A percentile compares a stretch with the other conserved stretches of the same genome.
phyloP scores from a whole-genome alignment of 2,797 vertebrate genomes.

The Eospalax fontanierii region DNA sequence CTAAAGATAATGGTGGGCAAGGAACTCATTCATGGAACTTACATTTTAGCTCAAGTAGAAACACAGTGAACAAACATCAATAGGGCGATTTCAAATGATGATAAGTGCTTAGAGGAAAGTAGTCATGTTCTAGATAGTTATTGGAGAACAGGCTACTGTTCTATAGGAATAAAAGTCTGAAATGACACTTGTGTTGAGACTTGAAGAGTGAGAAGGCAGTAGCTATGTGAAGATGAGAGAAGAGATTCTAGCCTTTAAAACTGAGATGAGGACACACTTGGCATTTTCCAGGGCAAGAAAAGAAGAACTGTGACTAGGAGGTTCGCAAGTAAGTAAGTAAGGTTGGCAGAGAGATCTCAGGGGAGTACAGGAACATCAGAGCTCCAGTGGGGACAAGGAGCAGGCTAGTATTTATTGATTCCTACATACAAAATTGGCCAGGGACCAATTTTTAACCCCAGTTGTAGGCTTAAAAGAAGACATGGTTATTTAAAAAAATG shows the following conservation, averaged over 20 bases:
- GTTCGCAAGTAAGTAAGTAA: conserved; percentile 10
- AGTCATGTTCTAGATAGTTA: background rate
- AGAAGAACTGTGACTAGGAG: background rate
- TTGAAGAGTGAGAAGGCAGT: conserved; percentile 35
- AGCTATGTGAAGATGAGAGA: background rate
- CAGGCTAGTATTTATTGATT: background rate
- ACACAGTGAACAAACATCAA: conserved; percentile 31
- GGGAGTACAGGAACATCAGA: background rate
- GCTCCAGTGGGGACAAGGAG: background rate
- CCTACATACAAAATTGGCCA: background rate
- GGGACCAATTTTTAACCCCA: background rate
- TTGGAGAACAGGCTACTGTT: background rate
- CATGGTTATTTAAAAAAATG: background rate
- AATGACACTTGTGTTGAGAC: background rate
- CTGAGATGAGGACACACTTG: background rate
- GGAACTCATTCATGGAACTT: background rate
- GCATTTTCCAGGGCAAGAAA: conserved; percentile 9
- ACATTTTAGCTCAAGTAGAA: conserved; percentile 9
- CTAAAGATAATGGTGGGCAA: no score
- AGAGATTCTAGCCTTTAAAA: background rate
- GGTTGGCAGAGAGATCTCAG: background rate
- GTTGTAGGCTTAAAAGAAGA: background rate
- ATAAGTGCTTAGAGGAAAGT: conserved; percentile 41
- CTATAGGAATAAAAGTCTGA: background rate
- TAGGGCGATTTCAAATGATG: conserved; percentile 48